A percentile compares a stretch with the other conserved stretches of the same genome.
Evolutionary conservation across 2,797 vertebrate species (phyloP).

Genomic region (Sternarchorhynchus goeldii): DNA sequence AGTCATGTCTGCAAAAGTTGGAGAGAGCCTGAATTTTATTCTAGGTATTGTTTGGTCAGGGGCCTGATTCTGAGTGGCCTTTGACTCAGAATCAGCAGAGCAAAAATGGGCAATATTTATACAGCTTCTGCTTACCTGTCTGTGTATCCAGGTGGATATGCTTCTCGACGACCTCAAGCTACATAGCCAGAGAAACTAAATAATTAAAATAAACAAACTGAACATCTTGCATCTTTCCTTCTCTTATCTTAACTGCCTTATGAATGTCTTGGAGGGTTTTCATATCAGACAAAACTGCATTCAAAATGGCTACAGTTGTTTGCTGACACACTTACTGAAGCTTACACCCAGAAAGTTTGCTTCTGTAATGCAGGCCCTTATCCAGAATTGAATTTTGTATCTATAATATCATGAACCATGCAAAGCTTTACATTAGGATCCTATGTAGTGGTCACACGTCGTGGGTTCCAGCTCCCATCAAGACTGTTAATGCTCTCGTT

Average conservation of each 20-base stretch:
- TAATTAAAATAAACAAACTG: background rate
- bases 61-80: conserved; percentile 19
- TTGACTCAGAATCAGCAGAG: conserved; percentile 37
- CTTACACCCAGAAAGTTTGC: no score
- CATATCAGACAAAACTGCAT: no score
- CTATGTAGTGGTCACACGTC: no score
- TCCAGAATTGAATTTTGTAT: no score
- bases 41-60: conserved; percentile 11
- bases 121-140: conserved; percentile 4
- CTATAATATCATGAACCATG: no score
- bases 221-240: no score
- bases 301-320: no score
- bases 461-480: no score
- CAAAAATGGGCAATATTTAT: conserved; percentile 9
- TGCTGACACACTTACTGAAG: no score
- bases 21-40: background rate
- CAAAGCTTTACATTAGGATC: no score
- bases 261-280: background rate
- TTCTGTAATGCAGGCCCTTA: no score
- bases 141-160: background rate
- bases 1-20: conserved; percentile 6
- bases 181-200: background rate
- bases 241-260: background rate
- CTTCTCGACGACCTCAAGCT: background rate
- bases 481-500: no score